Evolutionary conservation across 2,113 vertebrate genomes (phyloP).

Genomic region (Notiomystis cincta): DNA sequence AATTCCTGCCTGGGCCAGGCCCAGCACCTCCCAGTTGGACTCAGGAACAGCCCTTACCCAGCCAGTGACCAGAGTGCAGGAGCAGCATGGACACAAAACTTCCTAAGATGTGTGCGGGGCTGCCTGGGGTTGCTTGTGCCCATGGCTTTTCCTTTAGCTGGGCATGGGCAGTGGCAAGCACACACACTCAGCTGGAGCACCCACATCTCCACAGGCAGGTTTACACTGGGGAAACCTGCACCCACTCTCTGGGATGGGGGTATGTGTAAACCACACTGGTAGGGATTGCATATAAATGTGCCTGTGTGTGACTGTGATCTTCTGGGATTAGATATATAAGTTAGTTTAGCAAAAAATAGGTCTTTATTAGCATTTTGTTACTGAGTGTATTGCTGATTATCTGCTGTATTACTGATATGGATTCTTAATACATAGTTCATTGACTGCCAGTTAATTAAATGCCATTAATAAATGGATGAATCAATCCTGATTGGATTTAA

Average conservation of each 20-base stretch:
- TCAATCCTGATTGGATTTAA: background rate
- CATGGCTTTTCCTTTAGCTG: background rate
- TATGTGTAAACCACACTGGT: accelerated
- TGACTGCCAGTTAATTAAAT: background rate
- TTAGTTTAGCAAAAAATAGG: background rate
- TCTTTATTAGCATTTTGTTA: background rate
- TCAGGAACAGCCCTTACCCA: background rate
- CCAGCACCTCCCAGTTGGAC: background rate
- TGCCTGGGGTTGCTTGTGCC: accelerated
- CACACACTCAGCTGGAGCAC: background rate
- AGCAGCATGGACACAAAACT: accelerated
- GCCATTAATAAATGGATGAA: background rate
- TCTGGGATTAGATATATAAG: background rate
- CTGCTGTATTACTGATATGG: background rate
- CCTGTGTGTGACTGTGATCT: accelerated
- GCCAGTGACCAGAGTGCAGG: no score
- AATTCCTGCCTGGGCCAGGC: background rate
- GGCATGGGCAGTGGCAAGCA: background rate
- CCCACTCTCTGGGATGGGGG: accelerated
- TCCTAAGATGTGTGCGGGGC: accelerated
- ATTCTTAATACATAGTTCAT: background rate
- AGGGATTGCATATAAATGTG: background rate
- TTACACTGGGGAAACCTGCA: background rate
- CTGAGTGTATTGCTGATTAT: background rate
- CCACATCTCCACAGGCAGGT: background rate